These are phyloP conservation scores for Noctua janthe DNA, from an alignment of 2,888 invertebrate species.

Conservation along the genomic window DNA sequence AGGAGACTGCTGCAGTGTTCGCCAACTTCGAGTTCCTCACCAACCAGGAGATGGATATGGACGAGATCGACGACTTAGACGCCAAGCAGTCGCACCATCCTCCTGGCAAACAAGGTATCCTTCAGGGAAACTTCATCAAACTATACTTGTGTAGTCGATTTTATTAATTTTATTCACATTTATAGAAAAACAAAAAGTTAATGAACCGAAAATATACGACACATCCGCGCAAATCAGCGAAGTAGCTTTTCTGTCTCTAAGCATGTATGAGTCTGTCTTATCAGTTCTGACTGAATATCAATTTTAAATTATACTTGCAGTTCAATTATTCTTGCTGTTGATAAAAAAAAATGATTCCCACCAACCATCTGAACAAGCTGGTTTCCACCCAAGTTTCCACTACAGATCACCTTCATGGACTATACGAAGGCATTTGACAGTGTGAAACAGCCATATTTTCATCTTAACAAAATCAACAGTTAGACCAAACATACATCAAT, in stretches of 20 bases:
- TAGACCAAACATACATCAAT: too few species aligned
- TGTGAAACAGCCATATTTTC: too few species aligned
- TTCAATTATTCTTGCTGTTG: background rate
- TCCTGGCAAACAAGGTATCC: slow-evolving; percentile 83
- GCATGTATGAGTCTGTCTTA: slow-evolving; percentile 7
- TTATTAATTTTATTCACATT: background rate
- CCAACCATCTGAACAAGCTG: background rate
- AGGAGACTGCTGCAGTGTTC: slow-evolving; percentile 97
- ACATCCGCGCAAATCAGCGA: background rate
- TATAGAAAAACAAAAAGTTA: background rate
- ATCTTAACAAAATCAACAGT: too few species aligned
- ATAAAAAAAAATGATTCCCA: too few species aligned
- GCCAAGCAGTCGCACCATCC: slow-evolving; percentile 88
- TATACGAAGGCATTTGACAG: too few species aligned
- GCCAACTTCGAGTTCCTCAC: slow-evolving; percentile 98
- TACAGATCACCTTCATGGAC: background rate
- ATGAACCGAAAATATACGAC: background rate
- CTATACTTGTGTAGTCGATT: background rate
- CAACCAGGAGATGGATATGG: slow-evolving; percentile 96
- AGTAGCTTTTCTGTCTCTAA: slow-evolving; percentile 1
- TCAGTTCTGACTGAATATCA: slow-evolving; percentile 3
- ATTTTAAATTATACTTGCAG: slow-evolving; percentile 14
- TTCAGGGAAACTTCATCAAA: background rate
- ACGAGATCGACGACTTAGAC: slow-evolving; percentile 96
- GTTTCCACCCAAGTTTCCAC: background rate